Percentiles rank a stretch among this genome's conserved stretches.
Conservation (phyloP, 2,113 vertebrate species). For the Ancistrus triradiatus region DNA sequence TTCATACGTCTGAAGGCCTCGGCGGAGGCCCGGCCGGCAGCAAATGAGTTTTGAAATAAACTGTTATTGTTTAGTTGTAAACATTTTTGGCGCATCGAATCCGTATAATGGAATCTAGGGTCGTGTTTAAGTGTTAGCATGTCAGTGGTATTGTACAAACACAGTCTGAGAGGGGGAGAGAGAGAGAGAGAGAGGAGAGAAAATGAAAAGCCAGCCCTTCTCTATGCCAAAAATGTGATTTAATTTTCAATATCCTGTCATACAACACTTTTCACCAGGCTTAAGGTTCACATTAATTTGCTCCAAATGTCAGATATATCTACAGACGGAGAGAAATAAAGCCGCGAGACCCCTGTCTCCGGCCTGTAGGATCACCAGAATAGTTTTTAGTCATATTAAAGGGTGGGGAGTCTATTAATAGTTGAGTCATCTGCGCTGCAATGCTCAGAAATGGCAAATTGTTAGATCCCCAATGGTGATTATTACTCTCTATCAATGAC, state of each 20-base stretch:
- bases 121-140: slow-evolving; percentile 43
- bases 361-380: slow-evolving; percentile 51
- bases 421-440: slow-evolving; percentile 69
- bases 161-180: slow-evolving; percentile 28
- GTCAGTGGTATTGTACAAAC: slow-evolving; percentile 48
- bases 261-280: slow-evolving; percentile 49
- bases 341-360: slow-evolving; percentile 44
- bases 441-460: slow-evolving; percentile 77
- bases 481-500: slow-evolving; percentile 77
- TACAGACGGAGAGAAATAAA: slow-evolving; percentile 41
- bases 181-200: slow-evolving; percentile 15
- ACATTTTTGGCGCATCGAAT: slow-evolving; percentile 53
- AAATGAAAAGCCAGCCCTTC: slow-evolving; percentile 28
- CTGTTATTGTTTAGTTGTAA: slow-evolving; percentile 60
- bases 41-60: slow-evolving; percentile 74
- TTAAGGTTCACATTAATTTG: slow-evolving; percentile 54
- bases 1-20: slow-evolving; percentile 69
- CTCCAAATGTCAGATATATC: slow-evolving; percentile 54
- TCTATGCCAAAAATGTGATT: slow-evolving; percentile 47
- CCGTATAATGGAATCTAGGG: slow-evolving; percentile 48
- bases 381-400: slow-evolving; percentile 66
- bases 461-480: slow-evolving; percentile 74
- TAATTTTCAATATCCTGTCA: slow-evolving; percentile 57
- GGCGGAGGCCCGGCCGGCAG: slow-evolving; percentile 59
- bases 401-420: slow-evolving; percentile 57